Percentiles rank a stretch among this genome's conserved stretches.
Evolutionary conservation across 1,140 invertebrate genomes (phyloP).

Genomic region (Rhopalosiphum padi): DNA sequence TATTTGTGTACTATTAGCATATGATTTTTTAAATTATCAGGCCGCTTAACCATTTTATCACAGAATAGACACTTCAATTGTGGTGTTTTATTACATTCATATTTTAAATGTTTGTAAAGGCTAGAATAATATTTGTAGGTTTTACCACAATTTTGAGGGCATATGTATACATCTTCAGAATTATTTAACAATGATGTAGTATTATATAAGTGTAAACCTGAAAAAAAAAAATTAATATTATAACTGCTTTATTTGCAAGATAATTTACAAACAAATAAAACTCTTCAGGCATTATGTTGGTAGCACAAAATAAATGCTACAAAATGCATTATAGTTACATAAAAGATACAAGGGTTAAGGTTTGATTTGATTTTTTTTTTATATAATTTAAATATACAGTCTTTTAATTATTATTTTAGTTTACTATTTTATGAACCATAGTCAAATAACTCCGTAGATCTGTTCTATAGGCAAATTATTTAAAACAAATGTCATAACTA

Average conservation of each 20-base stretch:
- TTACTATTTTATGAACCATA: conserved; percentile 62
- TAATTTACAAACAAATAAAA: not conserved
- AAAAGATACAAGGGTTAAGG: not conserved
- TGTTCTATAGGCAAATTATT: conserved; percentile 20
- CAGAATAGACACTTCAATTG: conserved; percentile 73
- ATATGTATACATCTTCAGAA: not conserved
- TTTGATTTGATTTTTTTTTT: not conserved
- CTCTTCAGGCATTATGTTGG: not conserved
- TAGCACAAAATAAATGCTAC: not conserved
- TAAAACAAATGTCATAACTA: conserved; percentile 60
- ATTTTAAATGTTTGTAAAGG: conserved; percentile 60
- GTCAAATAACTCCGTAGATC: conserved; percentile 51
- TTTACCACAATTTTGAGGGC: conserved; percentile 59
- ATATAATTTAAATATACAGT: not conserved
- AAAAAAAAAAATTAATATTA: not conserved
- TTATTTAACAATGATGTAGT: not conserved
- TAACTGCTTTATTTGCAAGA: not conserved
- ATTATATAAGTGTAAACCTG: not conserved
- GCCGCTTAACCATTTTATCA: conserved; percentile 64
- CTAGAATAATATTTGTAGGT: conserved; percentile 59
- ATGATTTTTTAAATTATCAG: conserved; percentile 61
- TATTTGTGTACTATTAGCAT: conserved; percentile 58
- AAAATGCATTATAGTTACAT: not conserved
- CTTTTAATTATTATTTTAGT: not conserved
- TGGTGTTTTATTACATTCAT: conserved; percentile 64